A percentile compares a stretch with the other conserved stretches of the same genome.
phyloP scores from a whole-genome alignment of 2,888 invertebrate genomes.

The Drosophila ustulata region DNA sequence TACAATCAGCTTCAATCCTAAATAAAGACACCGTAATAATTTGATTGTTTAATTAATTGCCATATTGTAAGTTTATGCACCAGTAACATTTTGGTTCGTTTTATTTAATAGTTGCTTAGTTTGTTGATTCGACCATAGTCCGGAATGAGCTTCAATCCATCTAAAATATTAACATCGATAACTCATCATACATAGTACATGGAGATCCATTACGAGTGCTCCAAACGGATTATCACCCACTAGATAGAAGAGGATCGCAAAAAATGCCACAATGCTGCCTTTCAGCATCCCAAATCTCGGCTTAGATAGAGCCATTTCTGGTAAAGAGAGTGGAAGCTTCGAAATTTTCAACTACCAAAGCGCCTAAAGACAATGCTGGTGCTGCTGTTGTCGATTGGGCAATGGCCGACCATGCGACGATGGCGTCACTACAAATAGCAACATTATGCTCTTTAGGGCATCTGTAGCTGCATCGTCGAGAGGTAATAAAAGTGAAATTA shows the following conservation, averaged over 20 bases:
- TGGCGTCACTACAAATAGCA: slow-evolving; percentile 31
- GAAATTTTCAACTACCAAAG: slow-evolving; percentile 35
- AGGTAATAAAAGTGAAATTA: slow-evolving; percentile 80
- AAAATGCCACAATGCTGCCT: background rate
- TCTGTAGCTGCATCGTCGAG: slow-evolving; percentile 39
- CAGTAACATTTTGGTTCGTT: too few species aligned
- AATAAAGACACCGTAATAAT: too few species aligned
- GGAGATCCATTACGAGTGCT: slow-evolving; percentile 1
- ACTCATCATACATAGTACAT: background rate
- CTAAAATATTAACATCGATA: background rate
- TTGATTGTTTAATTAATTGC: too few species aligned
- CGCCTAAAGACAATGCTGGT: slow-evolving; percentile 52
- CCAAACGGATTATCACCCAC: slow-evolving; percentile 28
- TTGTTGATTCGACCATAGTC: background rate
- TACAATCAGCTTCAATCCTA: too few species aligned
- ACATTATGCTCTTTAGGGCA: slow-evolving; percentile 5
- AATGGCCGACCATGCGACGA: slow-evolving; percentile 48
- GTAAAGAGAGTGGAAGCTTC: slow-evolving; percentile 31
- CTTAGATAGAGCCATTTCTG: slow-evolving; percentile 53
- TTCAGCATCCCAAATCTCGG: slow-evolving; percentile 32
- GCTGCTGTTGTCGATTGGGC: slow-evolving; percentile 35
- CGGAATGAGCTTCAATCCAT: background rate
- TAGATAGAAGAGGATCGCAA: slow-evolving; percentile 5
- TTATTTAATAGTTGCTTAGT: too few species aligned
- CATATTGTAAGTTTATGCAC: too few species aligned